phyloP scores from a whole-genome alignment of 2,888 invertebrate genomes.

The Thereva nobilitata region DNA sequence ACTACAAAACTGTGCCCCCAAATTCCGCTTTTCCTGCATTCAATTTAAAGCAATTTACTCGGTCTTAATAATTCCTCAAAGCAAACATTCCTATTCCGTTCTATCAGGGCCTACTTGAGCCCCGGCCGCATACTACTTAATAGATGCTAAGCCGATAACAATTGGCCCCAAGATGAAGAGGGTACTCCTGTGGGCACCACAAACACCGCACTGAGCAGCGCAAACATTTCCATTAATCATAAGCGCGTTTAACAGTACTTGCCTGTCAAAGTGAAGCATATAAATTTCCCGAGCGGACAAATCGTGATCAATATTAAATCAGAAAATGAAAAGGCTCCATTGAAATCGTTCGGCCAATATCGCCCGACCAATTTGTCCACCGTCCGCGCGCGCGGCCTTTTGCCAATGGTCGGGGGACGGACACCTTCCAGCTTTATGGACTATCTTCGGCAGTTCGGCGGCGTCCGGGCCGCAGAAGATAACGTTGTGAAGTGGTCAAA shows the following conservation, averaged over 20 bases:
- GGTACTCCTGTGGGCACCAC: too few relatives aligned
- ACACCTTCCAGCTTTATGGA: constrained; percentile 17
- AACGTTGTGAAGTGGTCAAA: constrained; percentile 26
- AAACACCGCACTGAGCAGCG: constrained; percentile 1
- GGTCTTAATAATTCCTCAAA: too few relatives aligned
- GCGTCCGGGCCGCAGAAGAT: constrained; percentile 17
- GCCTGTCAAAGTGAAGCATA: constrained; percentile 21
- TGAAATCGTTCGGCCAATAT: constrained; percentile 25
- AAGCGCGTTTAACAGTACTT: constrained; percentile 23
- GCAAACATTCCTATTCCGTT: too few relatives aligned
- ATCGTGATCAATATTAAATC: constrained; percentile 34
- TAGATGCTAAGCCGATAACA: too few relatives aligned
- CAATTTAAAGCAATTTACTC: too few relatives aligned
- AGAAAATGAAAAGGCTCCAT: constrained; percentile 29
- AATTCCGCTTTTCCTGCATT: too few relatives aligned
- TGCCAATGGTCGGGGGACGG: background rate
- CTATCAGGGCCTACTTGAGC: too few relatives aligned
- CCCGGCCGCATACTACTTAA: too few relatives aligned
- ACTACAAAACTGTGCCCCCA: too few relatives aligned
- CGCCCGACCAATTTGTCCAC: constrained; percentile 31
- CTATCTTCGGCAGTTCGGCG: constrained; percentile 1
- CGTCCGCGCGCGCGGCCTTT: constrained; percentile 7
- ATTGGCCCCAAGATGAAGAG: too few relatives aligned
- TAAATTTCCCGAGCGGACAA: constrained; percentile 24
- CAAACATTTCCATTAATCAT: constrained; percentile 32